phyloP scores from a whole-genome alignment of 2,888 invertebrate species.

The Nephrotoma guestfalica region DNA sequence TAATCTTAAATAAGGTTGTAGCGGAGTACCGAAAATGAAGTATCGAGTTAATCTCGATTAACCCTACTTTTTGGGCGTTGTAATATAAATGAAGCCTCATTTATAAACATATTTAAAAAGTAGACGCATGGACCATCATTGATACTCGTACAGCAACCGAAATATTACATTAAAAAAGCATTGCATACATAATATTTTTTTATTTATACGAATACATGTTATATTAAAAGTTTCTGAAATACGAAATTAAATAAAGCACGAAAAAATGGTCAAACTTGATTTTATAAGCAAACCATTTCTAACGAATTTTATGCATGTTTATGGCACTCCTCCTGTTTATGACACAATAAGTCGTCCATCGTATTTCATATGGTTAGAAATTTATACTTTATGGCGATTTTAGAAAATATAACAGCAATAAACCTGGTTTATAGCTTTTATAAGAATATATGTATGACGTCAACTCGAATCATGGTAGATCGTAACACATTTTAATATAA shows the following conservation, averaged over 20 bases:
- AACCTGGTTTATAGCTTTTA: not conserved
- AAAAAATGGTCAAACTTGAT: not conserved
- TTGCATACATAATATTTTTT: too few species aligned
- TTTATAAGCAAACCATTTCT: not conserved
- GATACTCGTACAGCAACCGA: too few species aligned
- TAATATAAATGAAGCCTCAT: too few species aligned
- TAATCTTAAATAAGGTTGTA: too few species aligned
- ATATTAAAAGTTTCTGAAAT: not conserved
- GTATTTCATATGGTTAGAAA: not conserved
- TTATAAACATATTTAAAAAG: too few species aligned
- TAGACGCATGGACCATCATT: too few species aligned
- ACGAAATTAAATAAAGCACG: not conserved
- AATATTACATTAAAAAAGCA: too few species aligned
- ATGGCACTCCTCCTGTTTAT: not conserved
- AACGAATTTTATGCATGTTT: not conserved
- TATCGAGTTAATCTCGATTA: too few species aligned
- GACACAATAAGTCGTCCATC: not conserved
- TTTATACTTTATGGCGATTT: not conserved
- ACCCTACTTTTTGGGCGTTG: too few species aligned
- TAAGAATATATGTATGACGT: not conserved
- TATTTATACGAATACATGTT: too few species aligned
- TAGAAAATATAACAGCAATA: not conserved
- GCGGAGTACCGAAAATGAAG: too few species aligned
- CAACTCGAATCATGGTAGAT: too few species aligned
- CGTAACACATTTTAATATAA: not conserved